Conservation (phyloP, 2,113 vertebrate species). For the Amblyopsis rosae region DNA sequence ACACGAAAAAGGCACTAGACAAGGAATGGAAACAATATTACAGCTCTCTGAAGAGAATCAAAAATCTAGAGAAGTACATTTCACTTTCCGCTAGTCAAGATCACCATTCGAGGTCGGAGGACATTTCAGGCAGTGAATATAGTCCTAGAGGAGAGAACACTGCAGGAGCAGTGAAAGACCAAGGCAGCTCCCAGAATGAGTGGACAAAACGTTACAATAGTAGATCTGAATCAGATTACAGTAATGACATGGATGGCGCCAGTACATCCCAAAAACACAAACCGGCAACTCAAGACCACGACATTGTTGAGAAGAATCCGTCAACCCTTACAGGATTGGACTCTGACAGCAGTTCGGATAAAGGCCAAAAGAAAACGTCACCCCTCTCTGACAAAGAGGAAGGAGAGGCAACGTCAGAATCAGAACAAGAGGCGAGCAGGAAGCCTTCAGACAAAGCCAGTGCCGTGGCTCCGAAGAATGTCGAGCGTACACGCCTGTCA, state of each 20-base stretch:
- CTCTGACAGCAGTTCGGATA: slow-evolving; percentile 85
- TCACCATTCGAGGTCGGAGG: slow-evolving; percentile 44
- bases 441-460: slow-evolving; percentile 31
- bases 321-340: slow-evolving; percentile 82
- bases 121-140: slow-evolving; percentile 33
- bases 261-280: slow-evolving; percentile 42
- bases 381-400: slow-evolving; percentile 89
- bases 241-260: slow-evolving; percentile 54
- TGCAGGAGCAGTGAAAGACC: slow-evolving; percentile 37
- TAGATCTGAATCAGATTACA: slow-evolving; percentile 74
- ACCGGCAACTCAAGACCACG: slow-evolving; percentile 50
- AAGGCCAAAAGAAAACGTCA: slow-evolving; percentile 44
- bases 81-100: slow-evolving; percentile 32
- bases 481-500: slow-evolving; percentile 40
- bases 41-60: slow-evolving; percentile 72
- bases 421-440: slow-evolving; percentile 68
- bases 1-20: slow-evolving; percentile 62
- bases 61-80: slow-evolving; percentile 63
- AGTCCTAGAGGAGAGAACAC: slow-evolving; percentile 44
- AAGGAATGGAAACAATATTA: slow-evolving; percentile 67
- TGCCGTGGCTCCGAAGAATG: slow-evolving; percentile 12
- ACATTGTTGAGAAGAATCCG: slow-evolving; percentile 63
- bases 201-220: slow-evolving; percentile 55
- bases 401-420: slow-evolving; percentile 91
- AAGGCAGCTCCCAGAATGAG: slow-evolving; percentile 38